Conservation (phyloP, 2,888 invertebrate genomes). For the Acanthosoma haemorrhoidale region DNA sequence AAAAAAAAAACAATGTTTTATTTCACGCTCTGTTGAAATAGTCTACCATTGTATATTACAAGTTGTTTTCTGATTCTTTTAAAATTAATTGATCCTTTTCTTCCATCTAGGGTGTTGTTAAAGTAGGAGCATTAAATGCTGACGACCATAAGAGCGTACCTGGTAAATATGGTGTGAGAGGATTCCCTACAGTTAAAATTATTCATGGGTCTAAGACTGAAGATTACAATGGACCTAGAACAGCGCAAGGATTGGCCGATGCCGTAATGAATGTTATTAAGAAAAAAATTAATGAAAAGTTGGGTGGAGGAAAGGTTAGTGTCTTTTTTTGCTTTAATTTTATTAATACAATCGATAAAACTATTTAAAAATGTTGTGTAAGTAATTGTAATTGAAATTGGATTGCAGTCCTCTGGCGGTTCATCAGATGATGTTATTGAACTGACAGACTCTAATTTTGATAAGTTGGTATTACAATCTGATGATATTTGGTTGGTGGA, state of each 20-base stretch:
- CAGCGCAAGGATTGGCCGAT: constrained; percentile 80
- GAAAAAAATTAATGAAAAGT: constrained; percentile 63
- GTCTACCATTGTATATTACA: too few relatives aligned
- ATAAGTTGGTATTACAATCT: constrained; percentile 81
- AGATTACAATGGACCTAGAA: constrained; percentile 78
- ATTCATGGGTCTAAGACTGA: constrained; percentile 78
- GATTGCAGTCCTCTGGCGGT: constrained; percentile 38
- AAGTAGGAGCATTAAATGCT: constrained; percentile 90
- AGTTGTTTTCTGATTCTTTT: too few relatives aligned
- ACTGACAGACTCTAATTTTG: constrained; percentile 93
- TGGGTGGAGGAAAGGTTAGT: constrained; percentile 48
- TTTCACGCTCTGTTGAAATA: too few relatives aligned
- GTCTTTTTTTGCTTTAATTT: not conserved
- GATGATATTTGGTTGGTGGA: constrained; percentile 97
- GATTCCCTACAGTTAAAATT: constrained; percentile 95
- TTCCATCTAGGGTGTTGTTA: constrained; percentile 70
- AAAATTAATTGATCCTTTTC: not conserved
- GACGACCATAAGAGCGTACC: constrained; percentile 80
- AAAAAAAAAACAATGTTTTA: too few relatives aligned
- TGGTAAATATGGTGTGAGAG: constrained; percentile 72
- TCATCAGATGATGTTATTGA: constrained; percentile 69
- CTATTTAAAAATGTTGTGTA: not conserved
- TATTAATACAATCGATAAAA: not conserved
- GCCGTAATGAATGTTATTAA: constrained; percentile 72
- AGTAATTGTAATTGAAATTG: not conserved